Evolutionary conservation across 2,113 vertebrate genomes (phyloP).

Genomic region (Acrocephalus kingi): DNA sequence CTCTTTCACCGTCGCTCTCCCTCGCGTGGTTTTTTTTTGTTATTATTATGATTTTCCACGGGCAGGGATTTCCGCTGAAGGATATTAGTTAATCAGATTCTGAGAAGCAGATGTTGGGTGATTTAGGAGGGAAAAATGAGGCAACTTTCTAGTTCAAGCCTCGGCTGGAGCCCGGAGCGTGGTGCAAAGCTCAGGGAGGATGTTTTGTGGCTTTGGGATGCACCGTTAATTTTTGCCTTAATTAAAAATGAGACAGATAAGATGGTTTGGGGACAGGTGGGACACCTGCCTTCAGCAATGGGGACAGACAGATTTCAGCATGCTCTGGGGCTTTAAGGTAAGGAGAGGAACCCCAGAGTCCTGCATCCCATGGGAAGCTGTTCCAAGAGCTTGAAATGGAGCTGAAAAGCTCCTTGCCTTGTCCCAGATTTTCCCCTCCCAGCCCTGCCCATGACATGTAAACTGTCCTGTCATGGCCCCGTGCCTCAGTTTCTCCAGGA

Average conservation of each 20-base stretch:
- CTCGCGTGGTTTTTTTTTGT: not conserved
- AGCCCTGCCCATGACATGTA: rapidly evolving
- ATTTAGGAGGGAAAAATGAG: slow-evolving; percentile 28
- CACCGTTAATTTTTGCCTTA: rapidly evolving
- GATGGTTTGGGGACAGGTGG: not conserved
- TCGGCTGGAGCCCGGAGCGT: rapidly evolving
- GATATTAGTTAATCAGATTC: slow-evolving; percentile 73
- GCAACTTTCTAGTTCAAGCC: slow-evolving; percentile 43
- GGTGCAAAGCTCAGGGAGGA: not conserved
- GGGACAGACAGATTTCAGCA: not conserved
- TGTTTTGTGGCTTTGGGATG: not conserved
- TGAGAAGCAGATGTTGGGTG: slow-evolving; percentile 70
- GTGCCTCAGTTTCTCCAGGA: not conserved
- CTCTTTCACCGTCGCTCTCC: not conserved
- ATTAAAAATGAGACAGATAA: not conserved
- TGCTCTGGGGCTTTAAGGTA: not conserved
- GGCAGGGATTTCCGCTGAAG: slow-evolving; percentile 61
- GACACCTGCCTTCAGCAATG: rapidly evolving
- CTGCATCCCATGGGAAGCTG: not conserved
- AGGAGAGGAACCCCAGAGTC: not conserved
- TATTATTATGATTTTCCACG: not conserved
- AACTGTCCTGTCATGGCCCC: rapidly evolving
- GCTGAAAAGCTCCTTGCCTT: rapidly evolving
- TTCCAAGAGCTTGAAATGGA: not conserved
- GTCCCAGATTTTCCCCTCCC: not conserved